Base-by-base conservation (phyloP, 2,888 invertebrate species). In the Argyresthia albistria region DNA sequence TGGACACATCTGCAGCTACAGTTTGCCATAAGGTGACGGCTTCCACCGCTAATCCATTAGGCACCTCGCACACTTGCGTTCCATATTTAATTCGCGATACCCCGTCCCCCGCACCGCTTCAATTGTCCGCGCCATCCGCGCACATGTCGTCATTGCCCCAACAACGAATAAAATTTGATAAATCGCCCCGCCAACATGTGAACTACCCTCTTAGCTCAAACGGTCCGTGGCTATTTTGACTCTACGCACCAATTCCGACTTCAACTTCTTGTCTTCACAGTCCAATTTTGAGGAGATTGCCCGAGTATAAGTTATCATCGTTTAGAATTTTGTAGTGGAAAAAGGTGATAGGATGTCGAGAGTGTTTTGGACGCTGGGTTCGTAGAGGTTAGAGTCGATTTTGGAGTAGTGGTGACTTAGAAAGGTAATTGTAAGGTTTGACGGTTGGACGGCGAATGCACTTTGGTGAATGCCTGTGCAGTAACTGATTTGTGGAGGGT, bases 141-240 rank as follows among this genome's bases (percentile, higher is more conserved):
- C 86, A 86, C 83, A 83, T 84, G 84, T 81, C 83, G 75, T 25
- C 25, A 25, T 73, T 76, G 69, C 75, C 79, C 79, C 71, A 63
- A 63, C 69, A 70, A 73, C 79, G 75, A 76, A 83, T 81, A 82
- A 81, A 84, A 83, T 86, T 86, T 86, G 86, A 86, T 86, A 86
- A 84, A 86, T 86, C 75, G 83, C 77, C 74, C 70, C 75, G 81
- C 76, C 81, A 77, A 86, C 84, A 86, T 83, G 84, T 71, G 83
- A 84, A 83, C 82, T 84, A 83, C 86, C 86, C 86, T 84, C 83
- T 82, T 76, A 76, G 77, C 80, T 78, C 80, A 80, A 82, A 79
- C 83, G 79, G 74, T 69, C 67, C 73, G 68, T 58, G 63, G 61
- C 61, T 65, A 59, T 58, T 61, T 42, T 6, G 11, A 35, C 1